phyloP scores from a whole-genome alignment of 2,888 invertebrate genomes.

The Macrosiphum euphorbiae region DNA sequence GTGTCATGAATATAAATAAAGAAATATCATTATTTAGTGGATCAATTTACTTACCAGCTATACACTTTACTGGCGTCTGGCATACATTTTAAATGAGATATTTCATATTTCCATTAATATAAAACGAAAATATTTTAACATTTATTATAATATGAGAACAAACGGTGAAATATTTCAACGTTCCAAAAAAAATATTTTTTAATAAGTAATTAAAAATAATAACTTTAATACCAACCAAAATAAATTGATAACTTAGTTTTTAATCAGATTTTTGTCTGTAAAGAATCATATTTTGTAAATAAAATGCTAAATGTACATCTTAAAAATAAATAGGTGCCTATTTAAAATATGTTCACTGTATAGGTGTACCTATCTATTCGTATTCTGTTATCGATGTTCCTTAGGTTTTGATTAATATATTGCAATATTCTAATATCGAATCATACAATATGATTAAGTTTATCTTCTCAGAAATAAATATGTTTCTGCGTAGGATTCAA shows the following conservation, averaged over 20 bases:
- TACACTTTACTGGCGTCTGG: neutral
- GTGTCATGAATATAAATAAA: neutral
- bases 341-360: neutral
- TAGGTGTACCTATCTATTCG: neutral
- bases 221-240: too few relatives aligned
- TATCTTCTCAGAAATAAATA: constrained; percentile 9
- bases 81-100: neutral
- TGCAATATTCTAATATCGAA: neutral
- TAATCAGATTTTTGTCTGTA: neutral
- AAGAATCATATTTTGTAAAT: neutral
- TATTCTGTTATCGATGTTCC: neutral
- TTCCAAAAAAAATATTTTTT: neutral
- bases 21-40: neutral
- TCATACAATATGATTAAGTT: neutral
- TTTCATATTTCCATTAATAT: neutral
- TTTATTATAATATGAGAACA: neutral
- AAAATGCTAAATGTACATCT: too few relatives aligned
- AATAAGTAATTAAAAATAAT: neutral
- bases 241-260: neutral
- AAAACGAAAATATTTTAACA: neutral
- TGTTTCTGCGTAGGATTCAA: neutral
- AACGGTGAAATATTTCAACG: neutral
- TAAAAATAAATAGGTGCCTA: neutral
- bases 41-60: neutral
- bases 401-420: neutral